Evolutionary conservation across 2,888 invertebrate genomes (phyloP).

Genomic region (Spialia ferax): DNA sequence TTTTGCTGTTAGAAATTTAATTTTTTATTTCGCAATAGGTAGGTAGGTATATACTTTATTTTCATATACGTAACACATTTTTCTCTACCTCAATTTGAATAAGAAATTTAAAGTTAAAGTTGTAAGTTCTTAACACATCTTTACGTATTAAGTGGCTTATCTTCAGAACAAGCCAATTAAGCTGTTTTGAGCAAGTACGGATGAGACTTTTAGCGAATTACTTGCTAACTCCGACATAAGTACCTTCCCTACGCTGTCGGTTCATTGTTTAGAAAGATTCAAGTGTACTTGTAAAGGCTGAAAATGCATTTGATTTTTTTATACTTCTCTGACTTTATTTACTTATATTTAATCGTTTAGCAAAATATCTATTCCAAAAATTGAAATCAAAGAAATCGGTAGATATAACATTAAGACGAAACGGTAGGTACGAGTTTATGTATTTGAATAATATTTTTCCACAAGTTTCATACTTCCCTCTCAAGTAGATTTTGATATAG

Average conservation of each 20-base stretch:
- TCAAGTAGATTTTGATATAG: no score
- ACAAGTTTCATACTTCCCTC: no score
- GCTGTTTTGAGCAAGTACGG: constrained; percentile 53
- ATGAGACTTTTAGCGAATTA: constrained; percentile 72
- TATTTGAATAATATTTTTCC: no score
- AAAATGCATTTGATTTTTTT: background rate
- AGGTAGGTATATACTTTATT: no score
- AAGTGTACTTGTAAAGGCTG: background rate
- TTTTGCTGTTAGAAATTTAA: no score
- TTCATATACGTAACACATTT: no score
- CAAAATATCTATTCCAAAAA: no score
- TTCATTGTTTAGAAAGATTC: constrained; percentile 61
- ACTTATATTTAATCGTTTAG: background rate
- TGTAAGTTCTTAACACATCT: constrained; percentile 15
- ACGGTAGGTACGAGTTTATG: no score
- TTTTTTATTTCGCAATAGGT: no score
- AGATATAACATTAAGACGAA: no score
- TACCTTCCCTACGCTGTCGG: constrained; percentile 67
- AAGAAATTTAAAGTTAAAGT: background rate
- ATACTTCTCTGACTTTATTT: background rate
- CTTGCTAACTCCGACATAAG: constrained; percentile 72
- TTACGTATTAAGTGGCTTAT: constrained; percentile 10
- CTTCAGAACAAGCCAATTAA: constrained; percentile 55
- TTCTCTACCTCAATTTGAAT: no score
- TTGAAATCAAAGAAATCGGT: no score